Conservation (phyloP, 2,888 invertebrate species). For the Osedax fenrisi region DNA sequence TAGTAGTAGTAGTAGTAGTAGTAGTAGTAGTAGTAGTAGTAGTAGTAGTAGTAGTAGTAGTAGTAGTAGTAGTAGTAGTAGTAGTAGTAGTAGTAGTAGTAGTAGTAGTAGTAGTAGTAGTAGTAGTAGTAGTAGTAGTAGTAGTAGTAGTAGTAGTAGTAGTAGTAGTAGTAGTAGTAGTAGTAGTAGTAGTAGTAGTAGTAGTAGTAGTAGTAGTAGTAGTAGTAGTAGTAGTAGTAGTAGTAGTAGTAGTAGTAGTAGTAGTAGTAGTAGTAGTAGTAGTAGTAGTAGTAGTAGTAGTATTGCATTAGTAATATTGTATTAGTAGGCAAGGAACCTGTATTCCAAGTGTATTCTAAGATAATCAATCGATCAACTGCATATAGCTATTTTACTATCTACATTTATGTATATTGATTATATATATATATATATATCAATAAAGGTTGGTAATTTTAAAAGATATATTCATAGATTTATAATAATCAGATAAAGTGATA, state of each 20-base stretch:
- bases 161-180: slow-evolving; percentile 5
- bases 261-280: slow-evolving; percentile 17
- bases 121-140: slow-evolving; percentile 17
- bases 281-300: too few relatives aligned
- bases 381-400: too few relatives aligned
- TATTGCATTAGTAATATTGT: too few relatives aligned
- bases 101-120: slow-evolving; percentile 15
- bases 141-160: slow-evolving; percentile 17
- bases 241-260: background rate
- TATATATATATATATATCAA: too few relatives aligned
- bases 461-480: too few relatives aligned
- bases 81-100: slow-evolving; percentile 17
- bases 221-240: slow-evolving; percentile 15
- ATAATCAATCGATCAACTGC: too few relatives aligned
- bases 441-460: too few relatives aligned
- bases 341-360: too few relatives aligned
- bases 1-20: slow-evolving; percentile 17
- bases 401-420: too few relatives aligned
- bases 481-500: too few relatives aligned
- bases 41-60: slow-evolving; percentile 15
- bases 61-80: slow-evolving; percentile 15
- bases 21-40: slow-evolving; percentile 17
- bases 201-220: slow-evolving; percentile 17
- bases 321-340: too few relatives aligned
- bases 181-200: slow-evolving; percentile 27